Evolutionary conservation across 2,797 vertebrate species (phyloP), one percentile per base, ranked within the genome.

Genomic region (Anguilla obscura): DNA sequence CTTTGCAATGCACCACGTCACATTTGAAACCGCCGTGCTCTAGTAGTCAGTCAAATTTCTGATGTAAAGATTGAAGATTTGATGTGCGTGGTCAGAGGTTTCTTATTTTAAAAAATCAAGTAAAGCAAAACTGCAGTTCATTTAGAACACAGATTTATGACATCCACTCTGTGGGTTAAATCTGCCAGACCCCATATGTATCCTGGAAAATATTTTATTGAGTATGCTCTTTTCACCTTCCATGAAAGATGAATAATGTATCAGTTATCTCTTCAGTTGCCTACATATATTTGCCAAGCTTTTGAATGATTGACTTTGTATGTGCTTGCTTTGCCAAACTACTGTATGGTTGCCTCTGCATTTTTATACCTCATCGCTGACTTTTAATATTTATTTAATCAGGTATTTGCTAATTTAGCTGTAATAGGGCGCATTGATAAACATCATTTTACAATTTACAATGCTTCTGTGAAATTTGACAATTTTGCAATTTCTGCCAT

Each of bases 191-290:
- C 74, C 74, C 74, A 24, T 21, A 82, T 48, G 9, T 45, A 82
- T 82, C 40, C 21, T 48, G 79, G 45, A 50, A 50, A 33, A 24
- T 7, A 24, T 50, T 48, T 48, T 27, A 48, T 40, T 79, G 33
- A 18, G 21, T 8, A 82, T 24, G 40, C 45, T 48, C 14, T 16
- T 36, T 18, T 82, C 45, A 50, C 4, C 79, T 50, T 24, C 45
- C 40, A 21, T 82, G 40, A n/a, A n/a, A 82, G 74, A 82, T n/a
- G 79, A 82, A 48, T 50, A 82, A 82, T 48, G 40, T 50, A 50
- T 50, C 7, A n/a, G 79, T 82, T 50, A 12, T 82, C 40, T 48
- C 40, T 50, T 82, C n/a, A 21, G 9, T 45, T 50, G 45, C 40
- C 74, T 82, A 10, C 74, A 40, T 50, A 82, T 50, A 82, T 50